These are phyloP conservation scores for Ichneumon xanthorius DNA, from an alignment of 2,888 invertebrate genomes.

Conservation along the genomic window DNA sequence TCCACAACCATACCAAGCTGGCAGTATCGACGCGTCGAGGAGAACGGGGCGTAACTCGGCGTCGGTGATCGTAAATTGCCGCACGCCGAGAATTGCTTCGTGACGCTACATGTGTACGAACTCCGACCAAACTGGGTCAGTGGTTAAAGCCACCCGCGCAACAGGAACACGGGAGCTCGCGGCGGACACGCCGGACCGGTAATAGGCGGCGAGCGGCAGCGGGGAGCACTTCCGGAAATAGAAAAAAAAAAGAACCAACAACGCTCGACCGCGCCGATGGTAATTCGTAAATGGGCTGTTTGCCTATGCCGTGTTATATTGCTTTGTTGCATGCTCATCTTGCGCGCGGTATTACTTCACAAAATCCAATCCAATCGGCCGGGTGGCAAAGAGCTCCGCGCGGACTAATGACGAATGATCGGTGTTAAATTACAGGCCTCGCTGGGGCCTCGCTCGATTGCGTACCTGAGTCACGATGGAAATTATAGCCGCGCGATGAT, in stretches of 20 bases:
- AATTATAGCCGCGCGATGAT: constrained; percentile 22
- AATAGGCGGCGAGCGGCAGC: neutral
- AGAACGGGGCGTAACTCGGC: constrained; percentile 10
- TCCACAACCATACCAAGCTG: too few relatives aligned
- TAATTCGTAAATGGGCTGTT: constrained; percentile 47
- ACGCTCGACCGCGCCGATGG: constrained; percentile 16
- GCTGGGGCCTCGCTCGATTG: constrained; percentile 4
- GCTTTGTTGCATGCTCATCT: constrained; percentile 44
- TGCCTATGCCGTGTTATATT: constrained; percentile 34
- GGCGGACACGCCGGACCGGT: neutral
- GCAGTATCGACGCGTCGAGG: neutral
- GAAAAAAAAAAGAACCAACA: constrained; percentile 26
- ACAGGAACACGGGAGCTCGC: constrained; percentile 27
- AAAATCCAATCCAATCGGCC: constrained; percentile 36
- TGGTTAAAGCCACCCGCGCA: constrained; percentile 47
- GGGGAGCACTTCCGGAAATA: constrained; percentile 53
- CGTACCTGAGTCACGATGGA: constrained; percentile 28
- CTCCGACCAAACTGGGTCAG: constrained; percentile 50
- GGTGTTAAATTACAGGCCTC: constrained; percentile 52
- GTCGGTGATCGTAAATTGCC: constrained; percentile 49
- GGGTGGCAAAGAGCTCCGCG: neutral
- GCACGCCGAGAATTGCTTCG: constrained; percentile 39
- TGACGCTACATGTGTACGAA: constrained; percentile 11
- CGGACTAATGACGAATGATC: constrained; percentile 47
- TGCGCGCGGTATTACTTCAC: constrained; percentile 1